Base-by-base conservation (phyloP, 1,140 invertebrate species). In the Orius laevigatus region DNA sequence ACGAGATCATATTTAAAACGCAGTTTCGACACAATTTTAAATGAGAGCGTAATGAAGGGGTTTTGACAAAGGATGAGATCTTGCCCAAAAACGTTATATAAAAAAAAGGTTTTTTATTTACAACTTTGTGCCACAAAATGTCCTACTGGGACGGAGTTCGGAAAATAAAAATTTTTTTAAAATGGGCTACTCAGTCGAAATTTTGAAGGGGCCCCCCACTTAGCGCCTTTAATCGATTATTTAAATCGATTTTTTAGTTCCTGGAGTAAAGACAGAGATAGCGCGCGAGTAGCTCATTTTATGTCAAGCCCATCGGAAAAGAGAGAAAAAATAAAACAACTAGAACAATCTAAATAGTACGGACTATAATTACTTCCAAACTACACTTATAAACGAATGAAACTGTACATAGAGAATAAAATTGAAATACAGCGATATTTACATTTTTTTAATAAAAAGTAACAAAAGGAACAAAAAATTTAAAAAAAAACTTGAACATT, bases 371-470 rank as follows among this genome's bases (percentile, higher is more conserved):
- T 35, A 50, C 18, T 33, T 12, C 20, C 33, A 43, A 38, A n/a
- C 32, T 46, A 46, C 10, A 16, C 34, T 43, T 51, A 38, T 12
- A 47, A 46, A 45, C 25, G 25, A 15, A 38, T 44, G 15, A 51
- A 51, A 51, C 49, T 51, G 49, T 51, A 51, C 49, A 51, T 18
- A 46, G 44, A 51, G 44, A 51, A 46, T 14, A 41, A 20, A 38
- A 39, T 36, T 19, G 31, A 33, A 18, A 39, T 31, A 14, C 9
- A 18, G 9, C 15, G 32, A 31, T 32, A 49, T 45, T 45, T 32
- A 32, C 14, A 49, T 51, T 46, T 50, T 15, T 51, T 46, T 44
- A 51, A 38, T 46, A 11, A 51, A 40, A 46, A 51, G 11, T 46
- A 51, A 51, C 49, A 46, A 51, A 51, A 31, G 46, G 49, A 42